These are phyloP conservation scores for Typhlichthys subterraneus DNA, from an alignment of 2,797 vertebrate species.

Conservation along the genomic window DNA sequence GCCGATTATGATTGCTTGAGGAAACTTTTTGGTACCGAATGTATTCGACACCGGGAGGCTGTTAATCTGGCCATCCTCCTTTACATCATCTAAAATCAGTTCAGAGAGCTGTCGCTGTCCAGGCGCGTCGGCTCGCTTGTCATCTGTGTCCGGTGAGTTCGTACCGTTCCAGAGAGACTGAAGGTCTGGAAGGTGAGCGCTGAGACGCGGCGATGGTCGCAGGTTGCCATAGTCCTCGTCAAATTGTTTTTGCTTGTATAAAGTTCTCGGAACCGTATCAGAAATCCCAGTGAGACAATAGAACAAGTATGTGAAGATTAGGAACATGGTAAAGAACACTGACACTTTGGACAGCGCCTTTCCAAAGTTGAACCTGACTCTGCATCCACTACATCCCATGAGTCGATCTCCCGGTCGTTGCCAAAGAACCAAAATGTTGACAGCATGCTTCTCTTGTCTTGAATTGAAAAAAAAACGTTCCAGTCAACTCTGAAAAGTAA, in stretches of 20 bases:
- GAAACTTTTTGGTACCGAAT: slow-evolving; percentile 78
- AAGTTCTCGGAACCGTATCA: slow-evolving; percentile 66
- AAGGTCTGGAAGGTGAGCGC: slow-evolving; percentile 18
- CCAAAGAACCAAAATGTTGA: slow-evolving; percentile 51
- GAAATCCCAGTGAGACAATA: slow-evolving; percentile 77
- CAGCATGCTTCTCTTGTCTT: slow-evolving; percentile 68
- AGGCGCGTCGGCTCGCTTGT: slow-evolving; percentile 44
- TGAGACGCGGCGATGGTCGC: slow-evolving; percentile 38
- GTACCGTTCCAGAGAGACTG: slow-evolving; percentile 35
- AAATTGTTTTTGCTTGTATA: slow-evolving; percentile 30
- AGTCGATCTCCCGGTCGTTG: slow-evolving; percentile 71
- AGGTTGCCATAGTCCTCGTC: slow-evolving; percentile 48
- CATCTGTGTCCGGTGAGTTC: slow-evolving; percentile 19
- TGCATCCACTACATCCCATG: slow-evolving; percentile 89
- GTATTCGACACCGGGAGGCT: slow-evolving; percentile 69
- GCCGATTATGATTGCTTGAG: slow-evolving; percentile 90
- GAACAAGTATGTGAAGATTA: slow-evolving; percentile 80
- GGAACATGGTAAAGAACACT: slow-evolving; percentile 78
- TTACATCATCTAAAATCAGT: not conserved
- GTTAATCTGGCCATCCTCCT: slow-evolving; percentile 19
- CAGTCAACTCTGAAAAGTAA: slow-evolving; percentile 9
- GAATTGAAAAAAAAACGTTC: slow-evolving; percentile 31
- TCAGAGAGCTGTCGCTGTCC: slow-evolving; percentile 13
- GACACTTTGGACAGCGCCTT: slow-evolving; percentile 75
- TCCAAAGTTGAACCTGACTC: slow-evolving; percentile 76